phyloP scores from a whole-genome alignment of 30 jellyfish, hydroid and myxozoan genomes.

The Aurelia coerulea region DNA sequence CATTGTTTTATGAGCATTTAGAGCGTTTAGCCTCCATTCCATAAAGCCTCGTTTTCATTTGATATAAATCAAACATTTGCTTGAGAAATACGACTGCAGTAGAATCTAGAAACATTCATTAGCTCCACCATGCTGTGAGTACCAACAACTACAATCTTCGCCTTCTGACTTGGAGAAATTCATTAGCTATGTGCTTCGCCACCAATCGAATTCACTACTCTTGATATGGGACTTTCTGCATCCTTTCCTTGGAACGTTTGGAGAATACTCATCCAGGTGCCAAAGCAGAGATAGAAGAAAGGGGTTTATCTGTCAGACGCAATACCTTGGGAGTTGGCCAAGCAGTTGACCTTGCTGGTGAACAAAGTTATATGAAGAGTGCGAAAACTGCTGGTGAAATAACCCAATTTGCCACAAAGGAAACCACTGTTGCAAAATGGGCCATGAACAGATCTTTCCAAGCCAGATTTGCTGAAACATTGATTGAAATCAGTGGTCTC shows the following conservation, averaged over 20 bases:
- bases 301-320: slow-evolving; percentile 20
- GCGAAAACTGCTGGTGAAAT: slow-evolving; percentile 60
- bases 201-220: slow-evolving; percentile 30
- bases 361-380: slow-evolving; percentile 41
- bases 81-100: not conserved
- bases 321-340: slow-evolving; percentile 36
- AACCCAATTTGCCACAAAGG: slow-evolving; percentile 32
- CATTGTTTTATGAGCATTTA: not conserved
- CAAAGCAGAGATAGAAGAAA: slow-evolving; percentile 1
- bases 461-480: slow-evolving; percentile 26
- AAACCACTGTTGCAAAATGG: slow-evolving; percentile 31
- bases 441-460: slow-evolving; percentile 48
- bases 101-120: not conserved
- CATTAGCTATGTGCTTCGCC: slow-evolving; percentile 40
- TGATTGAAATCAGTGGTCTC: slow-evolving; percentile 7
- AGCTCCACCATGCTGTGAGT: slow-evolving; percentile 25
- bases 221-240: slow-evolving; percentile 50
- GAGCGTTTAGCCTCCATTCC: not conserved
- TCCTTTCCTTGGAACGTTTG: slow-evolving; percentile 14
- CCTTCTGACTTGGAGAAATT: slow-evolving; percentile 23
- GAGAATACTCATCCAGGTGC: slow-evolving; percentile 26
- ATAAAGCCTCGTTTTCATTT: not conserved
- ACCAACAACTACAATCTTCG: slow-evolving; percentile 26
- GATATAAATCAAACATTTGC: not conserved
- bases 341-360: slow-evolving; percentile 60